Base-by-base conservation (phyloP, 1,140 invertebrate genomes). In the Drosophila sechellia region DNA sequence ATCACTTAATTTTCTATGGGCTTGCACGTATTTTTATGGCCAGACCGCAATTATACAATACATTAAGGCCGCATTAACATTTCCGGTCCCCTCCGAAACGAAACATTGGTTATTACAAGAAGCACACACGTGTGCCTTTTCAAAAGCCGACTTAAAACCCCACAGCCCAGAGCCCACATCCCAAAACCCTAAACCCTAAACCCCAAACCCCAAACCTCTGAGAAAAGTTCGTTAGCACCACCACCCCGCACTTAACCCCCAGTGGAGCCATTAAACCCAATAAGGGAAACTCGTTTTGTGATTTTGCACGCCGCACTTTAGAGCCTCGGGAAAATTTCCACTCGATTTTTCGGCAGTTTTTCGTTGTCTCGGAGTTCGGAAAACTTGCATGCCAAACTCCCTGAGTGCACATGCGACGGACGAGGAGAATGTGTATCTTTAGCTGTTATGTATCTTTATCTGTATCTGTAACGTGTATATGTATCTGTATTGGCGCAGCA, bases 1-100 rank as follows among this genome's bases (percentile, higher is more conserved):
- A 87, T 89, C 66, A 64, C 83, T 87, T 89, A 39, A 89, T 87
- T 87, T 81, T 58, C 71, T 69, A 58, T 77, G 76, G 75, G 79
- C 81, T 85, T 71, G 69, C 68, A 81, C 68, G 78, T 73, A 75
- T 70, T 53, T 85, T 77, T 79, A 72, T 68, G 57, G 66, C 52
- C 79, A 20, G 65, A 37, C 52, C 55, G 66, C 83, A 87, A 86
- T 87, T 79, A 87, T 72, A 73, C 75, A 77, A 77, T 64, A 75
- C 68, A 78, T 81, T 72, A 76, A 68, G 63, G 65, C 40, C 59
- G 53, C 80, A 68, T 79, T 79, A 63, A 68, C 78, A 85, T 77
- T 85, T 84, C 80, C 81, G 80, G 80, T 72, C 65, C 57, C 43
- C 57, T 39, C 27, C 25, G 27, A 46, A 64, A 43, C 43, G 49